These are phyloP conservation scores for Bagarius yarrelli DNA, from an alignment of 2,113 vertebrate genomes.

Conservation along the genomic window DNA sequence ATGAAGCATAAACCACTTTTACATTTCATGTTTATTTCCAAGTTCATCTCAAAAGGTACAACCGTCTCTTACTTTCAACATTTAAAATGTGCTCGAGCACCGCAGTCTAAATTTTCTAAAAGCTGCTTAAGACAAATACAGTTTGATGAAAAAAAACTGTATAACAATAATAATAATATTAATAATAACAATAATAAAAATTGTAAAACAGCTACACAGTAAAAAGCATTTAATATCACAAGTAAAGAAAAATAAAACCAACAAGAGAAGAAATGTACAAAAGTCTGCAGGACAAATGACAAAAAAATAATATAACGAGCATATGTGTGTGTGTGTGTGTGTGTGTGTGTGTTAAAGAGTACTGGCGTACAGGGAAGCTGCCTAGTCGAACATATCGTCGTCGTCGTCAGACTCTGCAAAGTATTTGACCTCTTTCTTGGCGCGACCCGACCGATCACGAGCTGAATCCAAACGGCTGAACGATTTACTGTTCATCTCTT, in stretches of 20 bases:
- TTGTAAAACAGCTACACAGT: conserved; percentile 97
- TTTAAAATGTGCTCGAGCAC: conserved; percentile 95
- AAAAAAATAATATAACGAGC: conserved; percentile 71
- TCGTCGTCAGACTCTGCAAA: conserved; percentile 87
- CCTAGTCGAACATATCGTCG: conserved; percentile 91
- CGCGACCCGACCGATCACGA: conserved; percentile 81
- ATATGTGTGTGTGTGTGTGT: conserved; percentile 36
- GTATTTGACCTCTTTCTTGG: conserved; percentile 94
- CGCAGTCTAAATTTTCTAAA: conserved; percentile 89
- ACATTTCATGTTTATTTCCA: conserved; percentile 91
- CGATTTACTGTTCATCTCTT: conserved; percentile 64
- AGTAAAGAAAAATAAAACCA: conserved; percentile 89
- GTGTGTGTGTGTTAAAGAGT: conserved; percentile 7
- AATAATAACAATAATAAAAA: conserved; percentile 93
- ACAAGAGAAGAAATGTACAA: conserved; percentile 93
- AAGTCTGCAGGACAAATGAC: conserved; percentile 86
- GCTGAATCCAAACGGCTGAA: conserved; percentile 73
- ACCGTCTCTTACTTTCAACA: conserved; percentile 81
- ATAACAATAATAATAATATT: conserved; percentile 78
- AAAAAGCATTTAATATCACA: conserved; percentile 96
- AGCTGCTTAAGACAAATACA: conserved; percentile 91
- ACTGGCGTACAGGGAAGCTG: conserved; percentile 51
- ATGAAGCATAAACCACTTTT: background rate
- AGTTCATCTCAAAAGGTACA: conserved; percentile 95
- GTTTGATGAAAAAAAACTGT: conserved; percentile 95